A percentile compares a stretch with the other conserved stretches of the same genome.
Evolutionary conservation across 2,797 vertebrate species (phyloP).

Genomic region (Acanthurus lineatus): DNA sequence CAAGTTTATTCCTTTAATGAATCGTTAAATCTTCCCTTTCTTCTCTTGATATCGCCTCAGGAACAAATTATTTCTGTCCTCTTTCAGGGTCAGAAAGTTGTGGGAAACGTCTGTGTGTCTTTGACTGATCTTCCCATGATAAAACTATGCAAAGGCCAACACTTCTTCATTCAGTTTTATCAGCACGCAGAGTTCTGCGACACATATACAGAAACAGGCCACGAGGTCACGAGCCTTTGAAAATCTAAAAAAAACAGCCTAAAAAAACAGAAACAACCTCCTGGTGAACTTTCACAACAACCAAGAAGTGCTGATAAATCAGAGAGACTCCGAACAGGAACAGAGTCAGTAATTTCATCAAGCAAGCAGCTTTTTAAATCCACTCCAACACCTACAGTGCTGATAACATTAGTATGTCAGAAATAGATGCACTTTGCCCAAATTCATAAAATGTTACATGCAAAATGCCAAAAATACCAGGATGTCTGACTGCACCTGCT

Average conservation of each 20-base stretch:
- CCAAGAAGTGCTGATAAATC: constrained; percentile 14
- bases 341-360: not conserved
- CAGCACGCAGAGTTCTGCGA: constrained; percentile 22
- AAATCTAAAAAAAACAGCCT: constrained; percentile 55
- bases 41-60: constrained; percentile 8
- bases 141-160: constrained; percentile 57
- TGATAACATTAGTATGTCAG: no score
- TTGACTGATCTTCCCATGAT: constrained; percentile 54
- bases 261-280: constrained; percentile 44
- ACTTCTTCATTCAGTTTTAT: constrained; percentile 62
- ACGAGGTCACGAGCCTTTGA: constrained; percentile 53
- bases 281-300: constrained; percentile 26
- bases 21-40: constrained; percentile 14
- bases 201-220: constrained; percentile 42
- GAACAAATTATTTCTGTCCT: constrained; percentile 37
- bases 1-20: constrained; percentile 16
- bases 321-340: not conserved
- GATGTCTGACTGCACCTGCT: no score
- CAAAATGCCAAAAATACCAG: no score
- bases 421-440: no score
- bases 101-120: constrained; percentile 59
- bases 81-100: constrained; percentile 54
- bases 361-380: not conserved
- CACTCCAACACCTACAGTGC: no score
- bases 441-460: no score